Conservation (phyloP, 2,888 invertebrate species). For the Philereme vetulata region DNA sequence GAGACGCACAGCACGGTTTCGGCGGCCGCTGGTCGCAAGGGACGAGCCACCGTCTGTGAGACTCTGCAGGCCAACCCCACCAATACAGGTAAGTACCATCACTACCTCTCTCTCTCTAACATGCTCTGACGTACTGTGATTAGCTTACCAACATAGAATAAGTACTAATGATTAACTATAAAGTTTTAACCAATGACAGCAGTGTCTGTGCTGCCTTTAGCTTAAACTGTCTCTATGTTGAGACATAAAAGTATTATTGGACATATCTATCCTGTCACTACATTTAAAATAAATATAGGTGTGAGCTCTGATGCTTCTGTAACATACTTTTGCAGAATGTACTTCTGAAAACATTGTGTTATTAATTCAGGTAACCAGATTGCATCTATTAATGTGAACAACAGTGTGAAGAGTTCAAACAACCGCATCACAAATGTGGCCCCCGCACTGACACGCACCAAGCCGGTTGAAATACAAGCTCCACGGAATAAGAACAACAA, state of each 20-base stretch:
- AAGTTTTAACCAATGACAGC: too few species aligned
- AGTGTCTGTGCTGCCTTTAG: too few species aligned
- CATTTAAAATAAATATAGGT: too few species aligned
- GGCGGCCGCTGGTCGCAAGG: constrained; percentile 63
- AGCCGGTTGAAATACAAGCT: constrained; percentile 72
- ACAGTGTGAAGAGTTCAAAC: constrained; percentile 20
- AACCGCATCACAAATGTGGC: background rate
- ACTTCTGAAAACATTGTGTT: constrained; percentile 4
- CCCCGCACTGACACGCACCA: constrained; percentile 50
- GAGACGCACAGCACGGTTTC: constrained; percentile 72
- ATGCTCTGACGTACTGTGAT: too few species aligned
- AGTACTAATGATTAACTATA: too few species aligned
- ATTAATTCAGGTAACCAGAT: constrained; percentile 37
- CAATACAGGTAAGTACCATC: constrained; percentile 42
- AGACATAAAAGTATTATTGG: too few species aligned
- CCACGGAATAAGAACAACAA: constrained; percentile 47
- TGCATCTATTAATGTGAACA: constrained; percentile 29
- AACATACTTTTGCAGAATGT: too few species aligned
- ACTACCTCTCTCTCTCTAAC: too few species aligned
- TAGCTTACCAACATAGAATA: too few species aligned
- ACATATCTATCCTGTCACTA: too few species aligned
- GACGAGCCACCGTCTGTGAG: constrained; percentile 70
- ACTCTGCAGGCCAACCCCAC: constrained; percentile 67
- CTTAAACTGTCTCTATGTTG: too few species aligned
- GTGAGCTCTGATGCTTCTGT: too few species aligned